Base-by-base conservation (phyloP, 1,140 invertebrate species). In the Drosophila micromelanica region DNA sequence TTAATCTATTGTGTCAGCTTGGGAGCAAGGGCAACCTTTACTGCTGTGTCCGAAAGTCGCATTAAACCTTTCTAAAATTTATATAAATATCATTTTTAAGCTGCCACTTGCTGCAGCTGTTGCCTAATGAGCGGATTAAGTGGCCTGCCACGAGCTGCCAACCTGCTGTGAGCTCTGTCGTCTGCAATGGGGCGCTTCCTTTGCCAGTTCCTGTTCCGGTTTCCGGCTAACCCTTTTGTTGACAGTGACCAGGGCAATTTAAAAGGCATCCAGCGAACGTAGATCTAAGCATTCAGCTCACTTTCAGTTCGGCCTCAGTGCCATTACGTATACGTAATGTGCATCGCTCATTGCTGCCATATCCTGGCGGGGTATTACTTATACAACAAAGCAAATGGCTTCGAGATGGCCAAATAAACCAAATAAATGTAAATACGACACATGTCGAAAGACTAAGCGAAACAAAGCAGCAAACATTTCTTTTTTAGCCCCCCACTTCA, bases 101-200 rank as follows among this genome's bases (percentile, higher is more conserved):
- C 76, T 76, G 78, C 82, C 82, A 84, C 75, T 87, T 76, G 61
- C 72, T 76, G 78, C 82, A 89, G 82, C 75, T 87, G 84, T 71
- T 87, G 84, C 78, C 84, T 87, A 87, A 87, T 87, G 82, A 87
- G 84, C 82, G 84, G 76, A 72, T 89, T 87, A 78, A 82, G 80
- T 64, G 64, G 49, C 49, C 57, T 46, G 42, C 78, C 49, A 74
- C 43, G 48, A 49, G 27, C 27, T 49, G 48, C 48, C 27, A 7
- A 27, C 48, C 27, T 13, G 48, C 38, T 30, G 15, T 52, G 40
- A 32, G 40, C 23, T 12, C 48, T 38, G 30, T 63, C 42, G 71
- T 35, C 27, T 67, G 52, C 63, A 67, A 57, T 67, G 64, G 55
- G 45, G 17, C 42, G 3, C 32, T 57, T 55, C 51, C 55, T n/a